These are phyloP conservation scores for Uromys caudimaculatus DNA, from an alignment of 2,797 vertebrate species.

Conservation along the genomic window DNA sequence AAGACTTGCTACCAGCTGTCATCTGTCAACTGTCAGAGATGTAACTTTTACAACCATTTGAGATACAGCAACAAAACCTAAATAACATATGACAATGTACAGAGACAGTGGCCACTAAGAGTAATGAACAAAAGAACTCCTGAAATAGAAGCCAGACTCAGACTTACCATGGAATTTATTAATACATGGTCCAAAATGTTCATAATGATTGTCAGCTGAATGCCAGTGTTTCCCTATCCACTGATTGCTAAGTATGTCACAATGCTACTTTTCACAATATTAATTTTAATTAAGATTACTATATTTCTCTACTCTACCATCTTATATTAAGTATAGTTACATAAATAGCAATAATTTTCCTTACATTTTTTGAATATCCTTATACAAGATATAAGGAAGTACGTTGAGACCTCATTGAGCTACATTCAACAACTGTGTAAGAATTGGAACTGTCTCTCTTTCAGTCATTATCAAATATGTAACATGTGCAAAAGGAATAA, in stretches of 20 bases:
- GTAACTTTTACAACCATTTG: conserved; percentile 66
- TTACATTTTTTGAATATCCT: background rate
- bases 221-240: background rate
- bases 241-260: background rate
- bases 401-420: background rate
- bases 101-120: conserved; percentile 20
- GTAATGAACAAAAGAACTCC: conserved; percentile 17
- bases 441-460: background rate
- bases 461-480: background rate
- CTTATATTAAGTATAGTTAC: background rate
- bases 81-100: conserved; percentile 49
- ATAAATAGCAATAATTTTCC: background rate
- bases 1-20: conserved; percentile 71
- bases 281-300: conserved; percentile 15
- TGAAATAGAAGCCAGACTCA: background rate
- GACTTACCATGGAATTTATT: background rate
- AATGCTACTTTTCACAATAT: background rate
- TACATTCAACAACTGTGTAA: background rate
- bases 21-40: conserved; percentile 56
- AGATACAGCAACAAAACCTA: conserved; percentile 56
- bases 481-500: background rate
- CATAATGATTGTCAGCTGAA: background rate
- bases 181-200: background rate
- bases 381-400: background rate
- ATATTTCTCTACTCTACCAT: background rate